Conservation (phyloP, 2,888 invertebrate genomes). For the Balanococcus diminutus region DNA sequence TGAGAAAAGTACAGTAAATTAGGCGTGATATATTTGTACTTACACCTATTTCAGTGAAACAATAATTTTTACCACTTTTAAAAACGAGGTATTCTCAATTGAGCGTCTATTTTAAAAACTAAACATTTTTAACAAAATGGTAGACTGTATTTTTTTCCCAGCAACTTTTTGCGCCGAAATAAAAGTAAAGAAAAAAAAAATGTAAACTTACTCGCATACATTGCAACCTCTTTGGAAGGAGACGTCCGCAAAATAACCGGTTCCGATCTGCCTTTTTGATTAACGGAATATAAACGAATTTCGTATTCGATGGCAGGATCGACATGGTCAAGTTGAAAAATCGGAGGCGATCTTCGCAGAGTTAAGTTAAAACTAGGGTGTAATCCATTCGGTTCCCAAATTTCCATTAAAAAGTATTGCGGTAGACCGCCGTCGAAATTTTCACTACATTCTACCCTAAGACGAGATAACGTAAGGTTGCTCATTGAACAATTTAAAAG, state of each 20-base stretch:
- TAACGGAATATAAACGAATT: constrained; percentile 82
- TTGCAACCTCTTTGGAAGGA: constrained; percentile 42
- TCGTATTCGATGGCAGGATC: constrained; percentile 75
- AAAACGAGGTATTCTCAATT: background rate
- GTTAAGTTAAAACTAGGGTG: constrained; percentile 70
- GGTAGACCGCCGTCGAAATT: constrained; percentile 88
- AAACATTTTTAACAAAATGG: background rate
- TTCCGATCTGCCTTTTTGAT: constrained; percentile 86
- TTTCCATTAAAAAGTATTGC: constrained; percentile 82
- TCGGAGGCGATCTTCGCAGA: constrained; percentile 69
- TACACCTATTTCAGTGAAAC: background rate
- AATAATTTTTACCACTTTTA: background rate
- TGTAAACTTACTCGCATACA: constrained; percentile 48
- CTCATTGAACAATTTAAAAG: constrained; percentile 84
- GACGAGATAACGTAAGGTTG: constrained; percentile 80
- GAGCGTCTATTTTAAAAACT: background rate
- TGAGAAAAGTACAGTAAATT: background rate
- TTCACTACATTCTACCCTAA: constrained; percentile 84
- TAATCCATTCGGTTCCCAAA: constrained; percentile 51
- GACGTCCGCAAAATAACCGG: constrained; percentile 74
- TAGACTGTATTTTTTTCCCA: background rate
- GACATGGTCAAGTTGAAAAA: constrained; percentile 72
- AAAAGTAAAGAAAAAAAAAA: background rate
- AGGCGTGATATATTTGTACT: too few relatives aligned
- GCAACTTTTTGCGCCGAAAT: background rate